phyloP scores from a whole-genome alignment of 2,113 vertebrate genomes.

The Antechinus flavipes region DNA sequence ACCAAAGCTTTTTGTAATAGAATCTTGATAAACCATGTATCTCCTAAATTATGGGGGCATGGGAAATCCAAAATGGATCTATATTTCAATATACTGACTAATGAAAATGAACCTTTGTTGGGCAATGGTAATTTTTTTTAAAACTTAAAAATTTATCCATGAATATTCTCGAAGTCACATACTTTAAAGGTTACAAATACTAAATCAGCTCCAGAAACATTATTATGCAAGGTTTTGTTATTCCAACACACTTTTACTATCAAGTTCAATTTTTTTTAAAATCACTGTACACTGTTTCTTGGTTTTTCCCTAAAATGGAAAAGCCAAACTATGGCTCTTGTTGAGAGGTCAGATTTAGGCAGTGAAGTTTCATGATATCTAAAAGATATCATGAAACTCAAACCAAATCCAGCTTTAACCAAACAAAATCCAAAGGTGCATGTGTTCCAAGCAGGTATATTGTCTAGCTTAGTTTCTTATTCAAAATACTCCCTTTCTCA shows the following conservation, averaged over 20 bases:
- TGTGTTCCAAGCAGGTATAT: conserved; percentile 30
- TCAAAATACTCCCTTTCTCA: not conserved
- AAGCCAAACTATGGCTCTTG: not conserved
- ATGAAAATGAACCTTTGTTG: conserved; percentile 17
- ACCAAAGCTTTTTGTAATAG: not conserved
- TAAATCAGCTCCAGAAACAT: not conserved
- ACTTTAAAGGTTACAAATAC: not conserved
- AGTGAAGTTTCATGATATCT: not conserved
- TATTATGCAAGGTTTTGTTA: not conserved
- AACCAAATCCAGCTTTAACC: not conserved
- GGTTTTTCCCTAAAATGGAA: not conserved
- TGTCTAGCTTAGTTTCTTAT: not conserved
- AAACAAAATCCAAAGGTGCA: conserved; percentile 12
- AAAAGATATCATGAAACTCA: conserved; percentile 49
- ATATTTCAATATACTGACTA: conserved; percentile 13
- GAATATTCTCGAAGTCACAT: not conserved
- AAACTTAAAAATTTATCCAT: conserved; percentile 18
- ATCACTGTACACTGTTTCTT: not conserved
- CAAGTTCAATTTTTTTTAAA: not conserved
- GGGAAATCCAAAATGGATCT: conserved; percentile 3
- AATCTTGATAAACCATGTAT: conserved; percentile 14
- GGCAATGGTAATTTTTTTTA: conserved; percentile 29
- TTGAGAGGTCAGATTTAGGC: not conserved
- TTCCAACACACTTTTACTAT: not conserved
- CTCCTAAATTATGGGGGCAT: conserved; percentile 25